Conservation (phyloP, 1,140 invertebrate genomes). For the Brachionus koreanus region DNA sequence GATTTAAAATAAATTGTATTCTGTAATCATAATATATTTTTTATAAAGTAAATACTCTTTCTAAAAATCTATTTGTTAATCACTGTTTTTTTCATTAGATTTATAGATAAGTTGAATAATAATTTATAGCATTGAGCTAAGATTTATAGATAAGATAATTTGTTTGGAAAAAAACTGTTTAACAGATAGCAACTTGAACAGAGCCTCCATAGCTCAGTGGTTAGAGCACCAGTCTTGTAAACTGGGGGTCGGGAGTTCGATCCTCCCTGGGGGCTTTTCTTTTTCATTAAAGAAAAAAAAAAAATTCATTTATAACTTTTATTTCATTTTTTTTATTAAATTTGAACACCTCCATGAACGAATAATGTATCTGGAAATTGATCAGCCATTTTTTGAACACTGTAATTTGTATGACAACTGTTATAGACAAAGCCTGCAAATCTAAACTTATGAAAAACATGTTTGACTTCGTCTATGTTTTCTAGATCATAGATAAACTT, state of each 20-base stretch:
- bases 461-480: not conserved
- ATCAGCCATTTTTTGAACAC: not conserved
- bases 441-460: constrained; percentile 13
- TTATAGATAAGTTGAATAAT: constrained; percentile 1
- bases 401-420: not conserved
- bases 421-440: not conserved
- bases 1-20: not conserved
- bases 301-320: too few relatives aligned
- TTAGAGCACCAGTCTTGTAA: constrained; percentile 88
- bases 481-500: not conserved
- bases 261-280: constrained; percentile 63
- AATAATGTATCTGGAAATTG: not conserved
- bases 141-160: not conserved
- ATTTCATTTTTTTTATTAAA: not conserved
- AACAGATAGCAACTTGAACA: not conserved
- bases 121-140: not conserved
- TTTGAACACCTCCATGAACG: constrained; percentile 6
- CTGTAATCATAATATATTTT: not conserved
- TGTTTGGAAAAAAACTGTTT: not conserved
- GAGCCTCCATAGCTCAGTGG: constrained; percentile 83
- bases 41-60: not conserved
- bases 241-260: constrained; percentile 86
- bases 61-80: not conserved
- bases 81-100: not conserved
- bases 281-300: too few relatives aligned